A percentile compares a stretch with the other conserved stretches of the same genome.
Conservation (phyloP, 2,113 vertebrate species). For the Callospermophilus lateralis region DNA sequence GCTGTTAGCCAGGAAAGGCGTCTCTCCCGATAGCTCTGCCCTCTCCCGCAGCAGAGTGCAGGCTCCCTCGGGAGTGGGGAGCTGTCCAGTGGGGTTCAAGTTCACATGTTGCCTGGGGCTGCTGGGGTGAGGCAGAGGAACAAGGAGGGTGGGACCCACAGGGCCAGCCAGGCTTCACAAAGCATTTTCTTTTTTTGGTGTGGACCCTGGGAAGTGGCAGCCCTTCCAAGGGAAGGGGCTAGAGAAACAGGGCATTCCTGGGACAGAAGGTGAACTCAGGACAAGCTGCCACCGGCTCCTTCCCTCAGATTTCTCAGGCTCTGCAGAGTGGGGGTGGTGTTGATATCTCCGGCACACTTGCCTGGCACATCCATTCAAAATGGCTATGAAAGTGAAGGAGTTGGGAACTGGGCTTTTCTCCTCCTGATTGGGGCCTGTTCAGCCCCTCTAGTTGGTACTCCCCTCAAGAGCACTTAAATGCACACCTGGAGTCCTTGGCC, state of each 20-base stretch:
- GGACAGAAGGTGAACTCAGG: conserved; percentile 57
- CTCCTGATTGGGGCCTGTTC: background rate
- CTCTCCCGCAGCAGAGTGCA: rapidly evolving
- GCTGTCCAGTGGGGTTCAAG: background rate
- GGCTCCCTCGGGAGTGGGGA: background rate
- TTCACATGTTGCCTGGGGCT: background rate
- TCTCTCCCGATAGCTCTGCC: background rate
- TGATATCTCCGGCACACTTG: background rate
- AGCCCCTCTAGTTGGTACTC: background rate
- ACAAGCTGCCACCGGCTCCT: background rate
- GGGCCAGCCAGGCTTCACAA: background rate
- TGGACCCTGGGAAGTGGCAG: background rate
- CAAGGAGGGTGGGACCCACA: background rate
- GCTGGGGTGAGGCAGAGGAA: background rate
- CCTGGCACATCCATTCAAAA: conserved; percentile 23
- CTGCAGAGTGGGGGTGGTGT: conserved; percentile 40
- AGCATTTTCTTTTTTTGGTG: background rate
- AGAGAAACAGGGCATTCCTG: background rate
- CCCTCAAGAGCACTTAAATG: background rate
- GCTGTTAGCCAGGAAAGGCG: background rate
- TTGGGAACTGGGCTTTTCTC: background rate
- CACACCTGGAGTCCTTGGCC: background rate
- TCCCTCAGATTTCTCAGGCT: conserved; percentile 15
- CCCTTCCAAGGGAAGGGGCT: background rate
- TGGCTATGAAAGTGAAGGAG: background rate